phyloP scores from a whole-genome alignment of 2,797 vertebrate genomes.

The Apodemus agrarius region DNA sequence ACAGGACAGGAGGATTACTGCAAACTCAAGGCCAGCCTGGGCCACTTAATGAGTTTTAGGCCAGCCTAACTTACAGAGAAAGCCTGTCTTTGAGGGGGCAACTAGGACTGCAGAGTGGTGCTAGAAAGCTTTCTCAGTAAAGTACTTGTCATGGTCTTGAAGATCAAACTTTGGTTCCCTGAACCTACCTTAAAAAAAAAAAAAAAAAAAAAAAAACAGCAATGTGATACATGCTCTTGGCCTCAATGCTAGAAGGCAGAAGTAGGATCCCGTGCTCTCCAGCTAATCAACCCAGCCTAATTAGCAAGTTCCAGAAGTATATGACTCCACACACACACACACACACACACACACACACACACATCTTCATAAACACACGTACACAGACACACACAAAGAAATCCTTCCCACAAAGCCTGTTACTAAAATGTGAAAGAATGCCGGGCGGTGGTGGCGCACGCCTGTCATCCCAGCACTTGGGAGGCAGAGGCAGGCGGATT shows the following conservation, averaged over 20 bases:
- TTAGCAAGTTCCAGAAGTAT: background rate
- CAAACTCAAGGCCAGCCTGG: background rate
- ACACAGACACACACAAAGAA: background rate
- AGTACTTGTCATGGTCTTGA: background rate
- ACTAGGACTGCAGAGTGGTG: background rate
- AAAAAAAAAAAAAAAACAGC: background rate
- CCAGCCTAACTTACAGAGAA: background rate
- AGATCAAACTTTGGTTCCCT: background rate
- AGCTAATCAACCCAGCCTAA: background rate
- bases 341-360: background rate
- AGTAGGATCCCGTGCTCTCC: background rate
- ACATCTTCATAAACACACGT: background rate
- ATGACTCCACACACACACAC: no score
- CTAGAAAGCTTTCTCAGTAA: background rate
- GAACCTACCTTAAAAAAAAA: background rate
- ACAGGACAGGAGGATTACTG: background rate
- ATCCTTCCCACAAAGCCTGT: slow-evolving; percentile 13
- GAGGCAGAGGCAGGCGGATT: no score
- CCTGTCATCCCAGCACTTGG: no score
- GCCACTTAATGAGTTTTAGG: background rate
- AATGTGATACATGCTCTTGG: background rate
- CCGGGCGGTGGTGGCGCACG: no score
- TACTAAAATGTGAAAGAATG: slow-evolving; percentile 32
- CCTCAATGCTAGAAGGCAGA: background rate
- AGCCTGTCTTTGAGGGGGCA: background rate